Conservation (phyloP, 2,888 invertebrate species). For the Rhagonycha fulva region DNA sequence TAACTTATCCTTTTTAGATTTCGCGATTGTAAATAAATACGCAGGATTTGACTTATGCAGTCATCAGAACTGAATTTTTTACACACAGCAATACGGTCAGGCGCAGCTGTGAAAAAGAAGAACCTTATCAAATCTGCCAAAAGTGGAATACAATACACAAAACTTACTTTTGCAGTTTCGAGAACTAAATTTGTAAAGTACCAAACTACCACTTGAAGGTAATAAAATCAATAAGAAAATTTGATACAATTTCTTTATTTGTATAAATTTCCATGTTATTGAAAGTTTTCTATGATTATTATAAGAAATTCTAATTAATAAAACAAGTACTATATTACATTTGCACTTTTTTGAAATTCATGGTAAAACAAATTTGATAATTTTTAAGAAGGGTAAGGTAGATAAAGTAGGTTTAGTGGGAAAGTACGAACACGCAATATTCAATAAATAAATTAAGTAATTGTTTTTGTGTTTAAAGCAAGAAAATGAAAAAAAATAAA, state of each 20-base stretch:
- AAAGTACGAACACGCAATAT: not conserved
- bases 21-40: no score
- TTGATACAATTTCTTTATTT: constrained; percentile 4
- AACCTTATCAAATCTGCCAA: no score
- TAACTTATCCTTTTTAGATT: no score
- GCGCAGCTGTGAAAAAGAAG: no score
- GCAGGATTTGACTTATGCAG: no score
- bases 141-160: no score
- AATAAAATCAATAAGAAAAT: not conserved
- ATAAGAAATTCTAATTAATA: constrained; percentile 9
- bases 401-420: not conserved
- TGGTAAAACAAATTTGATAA: constrained; percentile 16
- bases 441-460: not conserved
- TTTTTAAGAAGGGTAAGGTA: not conserved
- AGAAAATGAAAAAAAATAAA: not conserved
- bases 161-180: no score
- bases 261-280: constrained; percentile 1
- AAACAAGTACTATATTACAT: constrained; percentile 21
- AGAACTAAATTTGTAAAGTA: no score
- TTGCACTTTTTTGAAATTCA: constrained; percentile 22
- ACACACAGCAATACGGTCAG: no score
- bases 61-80: no score
- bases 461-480: not conserved
- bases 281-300: not conserved
- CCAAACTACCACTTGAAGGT: not conserved